A percentile compares a stretch with the other conserved stretches of the same genome.
Conservation (phyloP, 35 echinoderm and acorn worm genomes). For the Ophioderma brevispina region DNA sequence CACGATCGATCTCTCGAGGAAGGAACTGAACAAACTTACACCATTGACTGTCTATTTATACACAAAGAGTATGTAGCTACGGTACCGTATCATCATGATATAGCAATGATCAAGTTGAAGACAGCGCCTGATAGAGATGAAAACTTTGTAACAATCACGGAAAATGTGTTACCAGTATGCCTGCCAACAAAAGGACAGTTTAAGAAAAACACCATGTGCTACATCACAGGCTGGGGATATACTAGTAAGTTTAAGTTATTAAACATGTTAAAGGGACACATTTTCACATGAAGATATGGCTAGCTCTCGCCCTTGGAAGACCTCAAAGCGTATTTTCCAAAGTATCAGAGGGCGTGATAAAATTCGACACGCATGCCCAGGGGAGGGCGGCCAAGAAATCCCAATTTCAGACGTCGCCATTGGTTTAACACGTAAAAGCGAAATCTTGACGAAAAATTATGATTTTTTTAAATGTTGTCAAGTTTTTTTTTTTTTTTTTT, state of each 20-base stretch:
- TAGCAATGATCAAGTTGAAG: constrained; percentile 72
- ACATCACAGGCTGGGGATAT: constrained; percentile 85
- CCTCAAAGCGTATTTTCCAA: no score
- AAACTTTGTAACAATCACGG: not conserved
- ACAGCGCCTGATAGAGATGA: constrained; percentile 23
- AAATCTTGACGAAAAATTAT: no score
- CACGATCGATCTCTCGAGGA: constrained; percentile 37
- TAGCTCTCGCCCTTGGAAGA: no score
- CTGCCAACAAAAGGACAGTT: constrained; percentile 68
- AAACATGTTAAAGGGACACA: no score
- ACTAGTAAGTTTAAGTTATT: constrained; percentile 64
- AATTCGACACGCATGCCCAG: no score
- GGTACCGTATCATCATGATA: constrained; percentile 59
- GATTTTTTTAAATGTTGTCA: no score
- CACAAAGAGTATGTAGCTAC: constrained; percentile 41
- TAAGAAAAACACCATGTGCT: constrained; percentile 42
- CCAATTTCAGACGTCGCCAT: no score
- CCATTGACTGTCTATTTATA: constrained; percentile 65
- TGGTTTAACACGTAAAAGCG: no score
- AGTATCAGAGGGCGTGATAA: no score
- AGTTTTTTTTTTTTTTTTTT: no score
- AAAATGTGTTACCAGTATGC: constrained; percentile 60
- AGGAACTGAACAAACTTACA: constrained; percentile 58
- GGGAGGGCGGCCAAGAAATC: no score
- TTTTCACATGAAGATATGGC: no score